A percentile compares a stretch with the other conserved stretches of the same genome.
Conservation (phyloP, 2,888 invertebrate species). For the Drosophila suboccidentalis region DNA sequence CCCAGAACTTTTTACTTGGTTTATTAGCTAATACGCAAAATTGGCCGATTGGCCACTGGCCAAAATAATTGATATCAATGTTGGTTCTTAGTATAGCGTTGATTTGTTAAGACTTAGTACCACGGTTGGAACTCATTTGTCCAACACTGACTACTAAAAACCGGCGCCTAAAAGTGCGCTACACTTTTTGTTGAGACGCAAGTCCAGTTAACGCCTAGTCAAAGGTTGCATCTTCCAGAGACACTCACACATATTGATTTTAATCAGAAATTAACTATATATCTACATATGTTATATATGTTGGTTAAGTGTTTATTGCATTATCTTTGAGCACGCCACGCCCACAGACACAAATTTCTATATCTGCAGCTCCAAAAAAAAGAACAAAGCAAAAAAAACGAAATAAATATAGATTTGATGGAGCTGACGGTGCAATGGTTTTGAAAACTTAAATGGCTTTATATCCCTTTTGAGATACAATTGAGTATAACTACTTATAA, state of each 20-base stretch:
- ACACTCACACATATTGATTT: slow-evolving; percentile 25
- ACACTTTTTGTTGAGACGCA: slow-evolving; percentile 18
- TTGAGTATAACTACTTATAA: slow-evolving; percentile 57
- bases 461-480: slow-evolving; percentile 82
- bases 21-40: background rate
- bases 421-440: slow-evolving; percentile 60
- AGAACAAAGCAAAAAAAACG: background rate
- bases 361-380: slow-evolving; percentile 31
- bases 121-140: slow-evolving; percentile 11
- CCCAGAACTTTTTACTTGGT: slow-evolving; percentile 37
- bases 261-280: slow-evolving; percentile 6
- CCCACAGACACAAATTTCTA: slow-evolving; percentile 33
- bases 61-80: background rate
- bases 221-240: slow-evolving; percentile 26
- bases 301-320: slow-evolving; percentile 19
- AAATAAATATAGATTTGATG: slow-evolving; percentile 1
- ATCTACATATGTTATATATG: background rate
- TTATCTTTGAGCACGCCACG: slow-evolving; percentile 19
- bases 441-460: slow-evolving; percentile 78
- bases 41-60: slow-evolving; percentile 3
- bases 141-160: slow-evolving; percentile 1
- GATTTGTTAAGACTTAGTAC: background rate
- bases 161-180: slow-evolving; percentile 28
- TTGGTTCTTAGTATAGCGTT: slow-evolving; percentile 12
- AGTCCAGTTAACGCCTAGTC: slow-evolving; percentile 2